Evolutionary conservation across 37 sponge, comb jelly and placozoan genomes (phyloP).

Genomic region (Theonella swinhoei): DNA sequence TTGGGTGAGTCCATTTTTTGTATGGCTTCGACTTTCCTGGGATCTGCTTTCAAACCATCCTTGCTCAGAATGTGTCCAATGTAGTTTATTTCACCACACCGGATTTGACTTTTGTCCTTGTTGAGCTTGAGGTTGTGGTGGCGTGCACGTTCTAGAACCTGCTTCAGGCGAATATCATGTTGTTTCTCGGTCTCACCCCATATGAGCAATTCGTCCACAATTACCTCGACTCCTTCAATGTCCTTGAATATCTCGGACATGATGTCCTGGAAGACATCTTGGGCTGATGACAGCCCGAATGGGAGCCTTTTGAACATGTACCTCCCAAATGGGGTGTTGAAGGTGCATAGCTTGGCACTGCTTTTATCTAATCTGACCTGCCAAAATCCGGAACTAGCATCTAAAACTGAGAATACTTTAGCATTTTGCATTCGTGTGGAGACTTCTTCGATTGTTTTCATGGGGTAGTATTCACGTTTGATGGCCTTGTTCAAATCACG

Average conservation of each 20-base stretch:
- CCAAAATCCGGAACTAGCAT: constrained; percentile 59
- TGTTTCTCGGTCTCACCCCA: background rate
- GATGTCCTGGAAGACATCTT: constrained; percentile 14
- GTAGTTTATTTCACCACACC: constrained; percentile 4
- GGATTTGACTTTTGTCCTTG: constrained; percentile 31
- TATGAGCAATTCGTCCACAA: constrained; percentile 38
- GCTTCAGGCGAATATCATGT: constrained; percentile 1
- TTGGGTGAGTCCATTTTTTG: constrained; percentile 32
- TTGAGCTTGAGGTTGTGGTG: constrained; percentile 36
- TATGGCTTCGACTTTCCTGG: constrained; percentile 37
- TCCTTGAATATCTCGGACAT: constrained; percentile 46
- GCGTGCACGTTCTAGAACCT: constrained; percentile 25
- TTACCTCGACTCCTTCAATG: constrained; percentile 22
- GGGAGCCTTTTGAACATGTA: constrained; percentile 36
- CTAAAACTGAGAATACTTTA: constrained; percentile 47
- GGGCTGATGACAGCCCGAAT: constrained; percentile 31
- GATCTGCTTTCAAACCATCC: constrained; percentile 60
- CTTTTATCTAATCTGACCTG: constrained; percentile 34
- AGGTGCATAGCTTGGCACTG: constrained; percentile 39
- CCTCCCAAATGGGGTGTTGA: constrained; percentile 60
- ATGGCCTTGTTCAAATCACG: constrained; percentile 54
- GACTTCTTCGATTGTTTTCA: constrained; percentile 48
- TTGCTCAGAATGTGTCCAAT: constrained; percentile 43
- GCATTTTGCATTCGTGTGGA: constrained; percentile 34
- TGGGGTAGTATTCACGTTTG: constrained; percentile 42